phyloP scores from a whole-genome alignment of 2,113 vertebrate genomes.

The Sinosuthora webbiana region DNA sequence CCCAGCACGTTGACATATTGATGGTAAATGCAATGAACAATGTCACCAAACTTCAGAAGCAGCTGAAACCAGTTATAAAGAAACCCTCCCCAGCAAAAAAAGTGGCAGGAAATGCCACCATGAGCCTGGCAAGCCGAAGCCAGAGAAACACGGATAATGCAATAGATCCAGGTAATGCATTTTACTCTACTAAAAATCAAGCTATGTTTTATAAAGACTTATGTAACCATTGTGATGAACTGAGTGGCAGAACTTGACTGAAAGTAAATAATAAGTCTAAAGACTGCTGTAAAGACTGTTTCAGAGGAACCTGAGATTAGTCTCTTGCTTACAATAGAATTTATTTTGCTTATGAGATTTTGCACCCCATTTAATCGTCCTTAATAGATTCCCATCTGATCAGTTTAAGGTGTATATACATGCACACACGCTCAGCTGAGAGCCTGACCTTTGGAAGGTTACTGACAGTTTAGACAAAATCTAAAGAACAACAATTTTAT shows the following conservation, averaged over 20 bases:
- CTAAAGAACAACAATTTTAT: background rate
- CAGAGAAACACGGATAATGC: slow-evolving; percentile 74
- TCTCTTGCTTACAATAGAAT: background rate
- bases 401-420: background rate
- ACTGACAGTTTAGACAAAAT: background rate
- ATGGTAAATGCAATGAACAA: slow-evolving; percentile 39
- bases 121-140: slow-evolving; percentile 49
- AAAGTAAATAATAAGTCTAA: background rate
- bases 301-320: background rate
- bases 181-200: background rate
- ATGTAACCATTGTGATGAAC: background rate
- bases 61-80: slow-evolving; percentile 59
- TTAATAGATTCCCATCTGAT: background rate
- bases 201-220: background rate
- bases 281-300: background rate
- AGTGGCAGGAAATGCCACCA: slow-evolving; percentile 17
- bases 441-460: background rate
- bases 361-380: background rate
- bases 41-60: slow-evolving; percentile 71
- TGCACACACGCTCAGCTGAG: background rate
- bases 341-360: background rate
- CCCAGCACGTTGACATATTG: slow-evolving; percentile 40
- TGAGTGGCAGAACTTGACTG: background rate
- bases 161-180: slow-evolving; percentile 68
- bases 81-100: slow-evolving; percentile 64